phyloP scores from a whole-genome alignment of 2,888 invertebrate genomes.

The Clistopyga incitator region DNA sequence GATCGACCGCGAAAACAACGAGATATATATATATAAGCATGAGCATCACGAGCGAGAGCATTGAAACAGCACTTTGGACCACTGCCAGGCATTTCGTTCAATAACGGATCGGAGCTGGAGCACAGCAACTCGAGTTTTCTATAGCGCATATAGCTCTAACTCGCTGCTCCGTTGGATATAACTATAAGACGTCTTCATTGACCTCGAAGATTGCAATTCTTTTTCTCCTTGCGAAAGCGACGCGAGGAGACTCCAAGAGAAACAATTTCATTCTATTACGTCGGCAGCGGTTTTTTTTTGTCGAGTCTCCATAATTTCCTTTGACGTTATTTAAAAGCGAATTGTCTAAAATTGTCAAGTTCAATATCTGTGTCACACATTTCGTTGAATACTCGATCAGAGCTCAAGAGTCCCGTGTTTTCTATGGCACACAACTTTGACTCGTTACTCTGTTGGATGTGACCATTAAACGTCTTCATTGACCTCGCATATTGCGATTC shows the following conservation, averaged over 20 bases:
- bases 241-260: background rate
- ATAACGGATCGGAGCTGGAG: constrained; percentile 36
- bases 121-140: background rate
- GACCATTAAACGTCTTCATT: constrained; percentile 12
- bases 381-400: too few relatives aligned
- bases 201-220: constrained; percentile 17
- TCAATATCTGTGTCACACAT: too few relatives aligned
- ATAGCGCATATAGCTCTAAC: background rate
- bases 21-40: background rate
- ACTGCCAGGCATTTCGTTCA: constrained; percentile 49
- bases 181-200: constrained; percentile 21
- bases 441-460: background rate
- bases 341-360: background rate
- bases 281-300: background rate
- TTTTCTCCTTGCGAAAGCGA: constrained; percentile 4
- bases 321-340: background rate
- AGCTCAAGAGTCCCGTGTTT: constrained; percentile 5
- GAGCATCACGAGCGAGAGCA: background rate
- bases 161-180: background rate
- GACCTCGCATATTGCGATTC: constrained; percentile 18
- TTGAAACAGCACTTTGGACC: constrained; percentile 43
- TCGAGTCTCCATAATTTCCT: background rate
- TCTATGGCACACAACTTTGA: background rate
- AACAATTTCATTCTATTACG: background rate
- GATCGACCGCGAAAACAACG: constrained; percentile 37